Base-by-base conservation (phyloP, 1,140 invertebrate genomes). In the Magallana ariakensis region DNA sequence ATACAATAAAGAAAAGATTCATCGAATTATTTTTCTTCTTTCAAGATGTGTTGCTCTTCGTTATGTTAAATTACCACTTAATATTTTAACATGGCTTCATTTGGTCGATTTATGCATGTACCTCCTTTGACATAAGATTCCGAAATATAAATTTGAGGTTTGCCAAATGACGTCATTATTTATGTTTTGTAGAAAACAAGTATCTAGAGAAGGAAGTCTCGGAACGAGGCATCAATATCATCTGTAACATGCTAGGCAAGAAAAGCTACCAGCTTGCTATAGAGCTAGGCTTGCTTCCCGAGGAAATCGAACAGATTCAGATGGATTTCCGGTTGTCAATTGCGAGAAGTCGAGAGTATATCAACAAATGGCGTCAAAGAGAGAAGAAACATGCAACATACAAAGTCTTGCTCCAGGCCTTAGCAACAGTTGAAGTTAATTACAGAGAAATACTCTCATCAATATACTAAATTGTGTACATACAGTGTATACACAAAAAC, bases 191-290 rank as follows among this genome's bases (percentile, higher is more conserved):
- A 75, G 66, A 75, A 10, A 75, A 26, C 22, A 75, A 75, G 66
- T 75, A 75, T 75, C 66, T 33, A 11, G 22, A 75, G 11, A 22
- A 75, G 15, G 22, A 13, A 26, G 66, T 75, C 13, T 75, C 66
- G 4, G 33, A 75, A 7, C 22, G 66, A 26, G 66, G 66, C 2
- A 75, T 75, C 19, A 19, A 75, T 26, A 75, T 75, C 22, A 75
- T 75, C 10, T 75, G 66, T 26, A 75, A 75, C 66, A 75, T 13
- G 33, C 22, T 75, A 13, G 66, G 66, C 22, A 75, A 75, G 33
- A 75, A 75, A 13, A 75, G 66, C 66, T 26, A 75, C 66, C 66
- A 75, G 22, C 66, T 75, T 26, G 66, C 66, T 19, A 75, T 75
- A 26, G 66, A 75, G 66, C 15, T 75, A 26, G 66, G 66, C 22